phyloP scores from a whole-genome alignment of 2,797 vertebrate species.

The Mormyrops attenuatus region DNA sequence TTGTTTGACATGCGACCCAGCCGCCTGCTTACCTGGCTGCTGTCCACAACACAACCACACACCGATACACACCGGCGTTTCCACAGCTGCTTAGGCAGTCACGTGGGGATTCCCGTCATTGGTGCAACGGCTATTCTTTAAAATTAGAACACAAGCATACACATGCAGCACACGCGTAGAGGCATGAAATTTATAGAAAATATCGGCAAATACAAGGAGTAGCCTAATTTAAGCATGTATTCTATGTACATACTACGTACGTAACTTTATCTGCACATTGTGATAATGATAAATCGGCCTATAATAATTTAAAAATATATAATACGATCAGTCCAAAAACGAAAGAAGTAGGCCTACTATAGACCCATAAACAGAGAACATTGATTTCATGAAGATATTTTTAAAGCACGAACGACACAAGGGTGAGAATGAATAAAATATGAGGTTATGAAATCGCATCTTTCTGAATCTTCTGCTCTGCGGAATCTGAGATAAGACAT shows the following conservation, averaged over 20 bases:
- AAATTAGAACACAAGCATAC: neutral
- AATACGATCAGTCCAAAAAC: neutral
- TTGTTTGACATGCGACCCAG: neutral
- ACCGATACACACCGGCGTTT: neutral
- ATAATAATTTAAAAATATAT: neutral
- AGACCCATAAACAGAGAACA: conserved; percentile 23
- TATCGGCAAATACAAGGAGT: neutral
- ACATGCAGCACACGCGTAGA: neutral
- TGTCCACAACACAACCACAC: neutral
- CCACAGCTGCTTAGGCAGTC: neutral
- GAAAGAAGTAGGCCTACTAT: neutral
- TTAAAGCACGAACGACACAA: conserved; percentile 70
- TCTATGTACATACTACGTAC: neutral
- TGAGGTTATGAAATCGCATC: conserved; percentile 70
- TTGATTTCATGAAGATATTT: conserved; percentile 46
- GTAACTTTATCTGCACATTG: neutral
- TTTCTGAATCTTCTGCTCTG: conserved; percentile 70
- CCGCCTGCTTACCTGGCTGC: neutral
- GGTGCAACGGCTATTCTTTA: neutral
- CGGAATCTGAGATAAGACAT: conserved; percentile 93
- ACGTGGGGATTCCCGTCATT: neutral
- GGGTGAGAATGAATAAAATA: conserved; percentile 87
- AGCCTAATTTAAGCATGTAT: neutral
- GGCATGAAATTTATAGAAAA: neutral
- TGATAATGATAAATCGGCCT: neutral